Base-by-base conservation (phyloP, 2,797 vertebrate genomes). In the Chaenodraco wilsoni region DNA sequence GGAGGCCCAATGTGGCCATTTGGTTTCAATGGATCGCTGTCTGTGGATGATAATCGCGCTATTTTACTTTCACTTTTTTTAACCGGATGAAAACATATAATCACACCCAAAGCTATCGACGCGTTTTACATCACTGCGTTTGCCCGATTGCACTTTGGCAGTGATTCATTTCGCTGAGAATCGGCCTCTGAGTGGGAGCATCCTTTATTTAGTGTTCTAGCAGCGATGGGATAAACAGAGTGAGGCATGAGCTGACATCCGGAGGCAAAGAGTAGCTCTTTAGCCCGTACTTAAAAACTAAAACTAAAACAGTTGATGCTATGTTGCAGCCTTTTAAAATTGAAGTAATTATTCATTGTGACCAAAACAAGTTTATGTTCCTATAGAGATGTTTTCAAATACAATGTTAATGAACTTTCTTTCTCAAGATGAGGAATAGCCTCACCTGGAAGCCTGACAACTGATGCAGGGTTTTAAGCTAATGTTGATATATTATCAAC, bases 21-120 rank as follows among this genome's bases (percentile, higher is more conserved):
- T 76, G 69, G 5, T 86, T 69, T 61, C 86, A 59, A 63, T 81
- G 83, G 87, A 91, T 59, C 83, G 58, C 27, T 58, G 2, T 74
- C 59, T 81, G 27, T 86, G 90, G 90, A 92, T 76, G 65, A 79
- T 83, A 68, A 79, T 41, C 63, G 69, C 41, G 41, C 65, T 58
- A 9, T 72, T 80, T 76, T 17, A 21, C 45, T 9, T 45, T 41
- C 33, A 37, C 33, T 70, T 14, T 40, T 76, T 61, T 56, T 59
- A 78, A 69, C 16, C 17, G 84, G 81, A 88, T 62, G 54, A 37
- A 7, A 23, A 40, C 23, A 14, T 14, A 46, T 44, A 59, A 31
- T 31, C 27, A 37, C 8, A 40, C 13, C 57, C 9, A 78, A 51
- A 65, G 50, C 56, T 61, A 27, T 54, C 11, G 55, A 48, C 21